A percentile compares a stretch with the other conserved stretches of the same genome.
Evolutionary conservation across 2,113 vertebrate species (phyloP).

Genomic region (Mesocricetus auratus): DNA sequence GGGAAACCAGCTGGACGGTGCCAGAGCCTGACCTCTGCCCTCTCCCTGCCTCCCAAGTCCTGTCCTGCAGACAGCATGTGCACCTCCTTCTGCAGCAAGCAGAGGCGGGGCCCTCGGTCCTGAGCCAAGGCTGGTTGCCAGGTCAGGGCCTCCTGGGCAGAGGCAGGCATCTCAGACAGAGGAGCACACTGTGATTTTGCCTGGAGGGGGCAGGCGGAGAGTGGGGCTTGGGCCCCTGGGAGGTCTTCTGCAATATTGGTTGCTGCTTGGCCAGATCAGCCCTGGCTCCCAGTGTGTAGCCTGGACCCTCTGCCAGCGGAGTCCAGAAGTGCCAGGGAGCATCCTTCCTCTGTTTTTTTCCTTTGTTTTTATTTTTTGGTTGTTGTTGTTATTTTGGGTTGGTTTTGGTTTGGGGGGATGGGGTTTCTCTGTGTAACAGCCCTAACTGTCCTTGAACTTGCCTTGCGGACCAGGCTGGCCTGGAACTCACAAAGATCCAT

Average conservation of each 20-base stretch:
- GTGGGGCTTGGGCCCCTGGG: background rate
- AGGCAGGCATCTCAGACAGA: background rate
- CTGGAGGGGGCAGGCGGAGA: background rate
- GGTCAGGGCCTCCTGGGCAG: background rate
- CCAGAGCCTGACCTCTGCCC: background rate
- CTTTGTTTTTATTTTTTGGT: background rate
- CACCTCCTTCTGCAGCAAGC: background rate
- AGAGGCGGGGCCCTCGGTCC: conserved; percentile 3
- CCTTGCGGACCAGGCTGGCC: background rate
- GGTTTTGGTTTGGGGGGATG: no score
- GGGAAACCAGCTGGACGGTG: background rate
- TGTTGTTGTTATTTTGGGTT: background rate
- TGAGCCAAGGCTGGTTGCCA: background rate
- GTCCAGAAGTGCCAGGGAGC: background rate
- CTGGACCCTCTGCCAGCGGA: background rate
- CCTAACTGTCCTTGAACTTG: background rate
- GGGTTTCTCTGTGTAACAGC: background rate
- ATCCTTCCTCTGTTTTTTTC: background rate
- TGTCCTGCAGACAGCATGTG: background rate
- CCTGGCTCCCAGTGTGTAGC: background rate
- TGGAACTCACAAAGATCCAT: background rate
- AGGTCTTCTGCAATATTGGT: background rate
- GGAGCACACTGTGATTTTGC: background rate
- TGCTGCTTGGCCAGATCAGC: background rate
- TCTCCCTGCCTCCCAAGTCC: background rate